Base-by-base conservation (phyloP, 2,113 vertebrate genomes). In the Toxostoma redivivum region DNA sequence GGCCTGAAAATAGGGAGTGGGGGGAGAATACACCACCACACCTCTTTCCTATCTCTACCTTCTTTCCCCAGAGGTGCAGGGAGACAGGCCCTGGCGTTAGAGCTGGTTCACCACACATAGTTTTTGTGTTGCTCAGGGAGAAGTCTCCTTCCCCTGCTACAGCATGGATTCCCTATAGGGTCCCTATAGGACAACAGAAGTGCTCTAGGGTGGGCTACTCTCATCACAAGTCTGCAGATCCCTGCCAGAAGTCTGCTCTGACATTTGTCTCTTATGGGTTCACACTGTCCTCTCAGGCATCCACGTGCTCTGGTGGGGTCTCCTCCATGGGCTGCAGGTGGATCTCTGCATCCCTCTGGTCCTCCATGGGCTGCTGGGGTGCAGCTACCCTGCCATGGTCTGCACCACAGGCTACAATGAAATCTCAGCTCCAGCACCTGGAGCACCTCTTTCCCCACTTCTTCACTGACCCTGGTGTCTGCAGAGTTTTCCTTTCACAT, bases 271-370 rank as follows among this genome's bases (percentile, higher is more conserved):
- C 15, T 14, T 11, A 22, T 28, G 18, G 20, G 11, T 18, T 51
- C 53, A 31, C 14, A 60, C 27, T 27, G 12, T 77, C 7, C 9
- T 44, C 54, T 38, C 33, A 30, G n/a, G n/a, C 10, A 57, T 45
- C 19, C 12, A 16, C 7, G 7, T 38, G 8, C 5, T 69, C 22
- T 33, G 10, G 8, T 3, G 11, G 12, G 27, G 14, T 33, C 2
- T 1, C 31, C 14, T 50, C 37, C 31, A 18, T 0, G 1, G 61
- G 44, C 21, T 50, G 16, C 7, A 5, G 25, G 8, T n/a, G 30
- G 20, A 30, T n/a, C 50, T 74, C 30, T 48, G 24, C 10, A 57
- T 35, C 2, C 30, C 12, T 0, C 0, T 35, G 12, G 9, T 1
- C 13, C 47, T 24, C 47, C 23, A 24, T 25, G 47, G 47, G 47